A percentile compares a stretch with the other conserved stretches of the same genome.
Evolutionary conservation across 2,888 invertebrate species (phyloP).

Genomic region (Erynnis tages): DNA sequence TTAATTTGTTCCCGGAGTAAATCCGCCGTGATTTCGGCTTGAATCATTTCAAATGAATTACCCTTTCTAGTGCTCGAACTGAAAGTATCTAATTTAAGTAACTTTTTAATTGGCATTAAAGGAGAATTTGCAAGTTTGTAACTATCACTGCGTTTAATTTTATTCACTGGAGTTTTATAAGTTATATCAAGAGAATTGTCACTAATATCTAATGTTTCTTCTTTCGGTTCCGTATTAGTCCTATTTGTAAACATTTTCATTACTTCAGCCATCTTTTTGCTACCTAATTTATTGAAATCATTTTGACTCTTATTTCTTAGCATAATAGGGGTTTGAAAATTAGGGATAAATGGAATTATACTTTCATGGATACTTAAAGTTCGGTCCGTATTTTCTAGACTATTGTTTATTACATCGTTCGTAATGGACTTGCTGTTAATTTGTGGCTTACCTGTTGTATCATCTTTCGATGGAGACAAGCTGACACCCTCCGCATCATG

Average conservation of each 20-base stretch:
- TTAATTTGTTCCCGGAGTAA: constrained; percentile 86
- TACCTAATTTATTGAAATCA: constrained; percentile 53
- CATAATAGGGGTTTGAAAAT: constrained; percentile 73
- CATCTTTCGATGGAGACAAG: constrained; percentile 82
- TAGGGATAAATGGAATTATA: constrained; percentile 70
- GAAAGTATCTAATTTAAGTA: constrained; percentile 76
- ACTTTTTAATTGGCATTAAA: constrained; percentile 84
- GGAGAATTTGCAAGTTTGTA: constrained; percentile 91
- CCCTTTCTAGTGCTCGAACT: constrained; percentile 68
- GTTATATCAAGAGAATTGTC: constrained; percentile 38
- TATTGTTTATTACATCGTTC: constrained; percentile 43
- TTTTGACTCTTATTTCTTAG: constrained; percentile 60
- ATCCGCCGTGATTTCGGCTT: constrained; percentile 83
- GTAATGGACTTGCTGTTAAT: constrained; percentile 31
- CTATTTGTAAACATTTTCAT: constrained; percentile 73
- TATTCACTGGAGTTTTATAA: constrained; percentile 59
- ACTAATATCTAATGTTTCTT: constrained; percentile 39
- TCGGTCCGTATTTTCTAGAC: constrained; percentile 48
- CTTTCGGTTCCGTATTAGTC: constrained; percentile 45
- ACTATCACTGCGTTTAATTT: constrained; percentile 91
- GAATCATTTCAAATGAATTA: constrained; percentile 79
- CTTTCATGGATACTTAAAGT: constrained; percentile 48
- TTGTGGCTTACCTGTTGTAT: constrained; percentile 85
- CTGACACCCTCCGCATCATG: constrained; percentile 83
- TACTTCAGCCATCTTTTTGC: constrained; percentile 71